A percentile compares a stretch with the other conserved stretches of the same genome.
phyloP scores from a whole-genome alignment of 2,797 vertebrate species.

The Knipowitschia caucasica region DNA sequence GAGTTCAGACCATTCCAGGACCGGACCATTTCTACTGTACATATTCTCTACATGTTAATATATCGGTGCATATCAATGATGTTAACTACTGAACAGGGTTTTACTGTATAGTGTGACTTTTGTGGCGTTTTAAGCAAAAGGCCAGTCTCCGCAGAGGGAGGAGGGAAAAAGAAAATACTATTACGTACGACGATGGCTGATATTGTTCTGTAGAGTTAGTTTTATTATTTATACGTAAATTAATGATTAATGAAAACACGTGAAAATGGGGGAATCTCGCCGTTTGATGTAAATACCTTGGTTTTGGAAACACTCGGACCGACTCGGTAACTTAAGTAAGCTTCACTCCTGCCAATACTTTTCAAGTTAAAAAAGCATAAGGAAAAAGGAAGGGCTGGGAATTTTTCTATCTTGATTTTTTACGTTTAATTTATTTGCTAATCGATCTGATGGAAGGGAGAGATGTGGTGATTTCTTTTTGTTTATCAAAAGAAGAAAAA shows the following conservation, averaged over 20 bases:
- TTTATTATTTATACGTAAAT: slow-evolving; percentile 78
- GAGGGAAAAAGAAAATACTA: slow-evolving; percentile 72
- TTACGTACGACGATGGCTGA: slow-evolving; percentile 74
- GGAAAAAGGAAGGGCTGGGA: slow-evolving; percentile 63
- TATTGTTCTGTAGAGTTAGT: slow-evolving; percentile 78
- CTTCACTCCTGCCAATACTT: slow-evolving; percentile 72
- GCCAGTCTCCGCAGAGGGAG: slow-evolving; percentile 55
- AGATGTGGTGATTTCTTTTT: slow-evolving; percentile 64
- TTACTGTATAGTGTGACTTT: slow-evolving; percentile 78
- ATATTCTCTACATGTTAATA: slow-evolving; percentile 73
- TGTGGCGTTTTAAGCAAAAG: slow-evolving; percentile 68
- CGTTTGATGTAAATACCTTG: slow-evolving; percentile 74
- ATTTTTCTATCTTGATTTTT: slow-evolving; percentile 78
- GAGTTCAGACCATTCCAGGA: slow-evolving; percentile 72
- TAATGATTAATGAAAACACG: slow-evolving; percentile 41
- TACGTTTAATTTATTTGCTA: slow-evolving; percentile 78
- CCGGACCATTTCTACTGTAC: slow-evolving; percentile 74
- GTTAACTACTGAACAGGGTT: slow-evolving; percentile 78
- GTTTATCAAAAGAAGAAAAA: slow-evolving; percentile 64
- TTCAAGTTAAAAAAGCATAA: slow-evolving; percentile 57
- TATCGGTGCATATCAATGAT: slow-evolving; percentile 75
- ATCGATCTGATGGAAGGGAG: slow-evolving; percentile 56
- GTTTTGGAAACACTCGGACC: slow-evolving; percentile 63
- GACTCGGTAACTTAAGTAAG: slow-evolving; percentile 46
- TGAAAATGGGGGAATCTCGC: slow-evolving; percentile 56